Percentiles rank a stretch among this genome's conserved stretches.
These are phyloP conservation scores for Platycercus adscitus DNA, from an alignment of 2,113 vertebrate species.

Conservation along the genomic window DNA sequence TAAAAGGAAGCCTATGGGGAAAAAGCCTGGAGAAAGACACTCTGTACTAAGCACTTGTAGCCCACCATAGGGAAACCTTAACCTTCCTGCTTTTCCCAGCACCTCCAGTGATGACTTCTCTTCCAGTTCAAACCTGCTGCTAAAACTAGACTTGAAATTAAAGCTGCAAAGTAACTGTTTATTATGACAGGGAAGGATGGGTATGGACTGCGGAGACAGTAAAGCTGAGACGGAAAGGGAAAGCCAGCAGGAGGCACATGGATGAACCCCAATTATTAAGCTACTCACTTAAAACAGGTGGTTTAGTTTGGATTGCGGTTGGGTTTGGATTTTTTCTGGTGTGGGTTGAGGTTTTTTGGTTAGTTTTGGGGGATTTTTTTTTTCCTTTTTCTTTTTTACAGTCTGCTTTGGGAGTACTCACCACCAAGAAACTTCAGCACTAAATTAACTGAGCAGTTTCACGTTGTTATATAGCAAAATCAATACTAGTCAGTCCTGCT, in stretches of 20 bases:
- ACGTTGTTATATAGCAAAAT: neutral
- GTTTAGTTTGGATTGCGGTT: neutral
- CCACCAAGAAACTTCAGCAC: neutral
- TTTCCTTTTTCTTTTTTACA: neutral
- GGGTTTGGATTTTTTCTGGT: neutral
- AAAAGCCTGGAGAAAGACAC: neutral
- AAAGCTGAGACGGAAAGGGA: neutral
- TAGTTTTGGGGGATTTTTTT: neutral
- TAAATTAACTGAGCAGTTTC: neutral
- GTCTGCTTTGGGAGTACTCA: neutral
- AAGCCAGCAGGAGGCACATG: neutral
- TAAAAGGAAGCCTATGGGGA: neutral
- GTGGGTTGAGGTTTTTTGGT: neutral
- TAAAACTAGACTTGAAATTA: neutral
- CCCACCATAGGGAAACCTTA: neutral
- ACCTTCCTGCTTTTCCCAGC: neutral
- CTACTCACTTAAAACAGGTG: neutral
- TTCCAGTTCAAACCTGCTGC: neutral
- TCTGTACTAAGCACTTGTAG: neutral
- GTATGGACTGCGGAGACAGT: neutral
- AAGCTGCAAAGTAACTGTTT: neutral
- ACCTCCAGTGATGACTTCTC: neutral
- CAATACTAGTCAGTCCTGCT: neutral
- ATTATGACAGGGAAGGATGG: neutral
- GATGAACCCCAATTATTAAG: neutral